These are phyloP conservation scores for Achroia grisella DNA, from an alignment of 1,140 invertebrate species.

Conservation along the genomic window DNA sequence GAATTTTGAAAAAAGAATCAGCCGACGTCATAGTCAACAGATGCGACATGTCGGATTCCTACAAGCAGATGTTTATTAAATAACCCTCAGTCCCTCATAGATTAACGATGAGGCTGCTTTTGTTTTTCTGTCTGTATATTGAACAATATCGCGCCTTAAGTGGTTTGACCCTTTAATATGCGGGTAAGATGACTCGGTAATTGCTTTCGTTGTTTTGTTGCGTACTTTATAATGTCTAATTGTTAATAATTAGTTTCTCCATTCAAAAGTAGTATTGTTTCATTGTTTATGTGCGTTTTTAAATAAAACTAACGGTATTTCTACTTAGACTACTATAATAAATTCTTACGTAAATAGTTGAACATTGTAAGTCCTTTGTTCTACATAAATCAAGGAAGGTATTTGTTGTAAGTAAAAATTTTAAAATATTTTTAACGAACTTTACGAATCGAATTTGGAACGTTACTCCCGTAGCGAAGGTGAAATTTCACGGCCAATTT, in stretches of 20 bases:
- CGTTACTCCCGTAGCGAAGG: constrained; percentile 37
- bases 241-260: constrained; percentile 15
- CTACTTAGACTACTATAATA: too few relatives aligned
- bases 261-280: too few relatives aligned
- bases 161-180: constrained; percentile 51
- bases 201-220: constrained; percentile 17
- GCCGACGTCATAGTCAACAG: constrained; percentile 45
- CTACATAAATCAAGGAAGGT: too few relatives aligned
- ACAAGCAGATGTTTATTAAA: constrained; percentile 67
- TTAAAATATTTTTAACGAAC: constrained; percentile 41
- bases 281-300: too few relatives aligned
- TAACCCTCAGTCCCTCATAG: constrained; percentile 64
- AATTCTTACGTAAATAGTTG: too few relatives aligned
- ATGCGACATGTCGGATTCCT: constrained; percentile 67
- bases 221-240: constrained; percentile 11
- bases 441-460: constrained; percentile 22
- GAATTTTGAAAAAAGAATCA: constrained; percentile 61
- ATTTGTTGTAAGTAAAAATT: background rate
- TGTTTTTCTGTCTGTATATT: constrained; percentile 46
- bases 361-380: too few relatives aligned
- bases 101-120: constrained; percentile 53
- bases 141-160: constrained; percentile 50
- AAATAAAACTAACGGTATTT: too few relatives aligned
- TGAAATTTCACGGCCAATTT: constrained; percentile 69
- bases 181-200: constrained; percentile 44